These are phyloP conservation scores for Simalia tracyae DNA, from an alignment of 2,797 vertebrate species.

Conservation along the genomic window DNA sequence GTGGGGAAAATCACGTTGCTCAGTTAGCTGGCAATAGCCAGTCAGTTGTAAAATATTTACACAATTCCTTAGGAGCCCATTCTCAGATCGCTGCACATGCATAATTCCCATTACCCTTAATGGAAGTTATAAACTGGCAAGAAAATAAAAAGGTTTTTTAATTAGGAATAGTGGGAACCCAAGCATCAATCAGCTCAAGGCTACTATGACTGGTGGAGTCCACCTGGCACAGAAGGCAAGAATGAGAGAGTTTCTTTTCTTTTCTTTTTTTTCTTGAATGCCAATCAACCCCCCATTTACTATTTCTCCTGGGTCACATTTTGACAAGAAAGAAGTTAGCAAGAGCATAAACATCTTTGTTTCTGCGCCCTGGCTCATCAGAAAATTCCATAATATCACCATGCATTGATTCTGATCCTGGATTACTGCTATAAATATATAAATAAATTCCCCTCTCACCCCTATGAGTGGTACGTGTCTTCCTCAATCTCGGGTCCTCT, in stretches of 20 bases:
- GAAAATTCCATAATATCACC: not conserved
- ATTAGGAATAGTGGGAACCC: slow-evolving; percentile 47
- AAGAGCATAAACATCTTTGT: not conserved
- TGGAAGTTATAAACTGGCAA: slow-evolving; percentile 20
- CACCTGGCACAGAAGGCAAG: not conserved
- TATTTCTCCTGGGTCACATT: not conserved
- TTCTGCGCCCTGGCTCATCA: not conserved
- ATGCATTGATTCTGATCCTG: not conserved
- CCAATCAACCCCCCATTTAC: not conserved
- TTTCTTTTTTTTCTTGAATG: not conserved
- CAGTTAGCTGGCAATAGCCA: slow-evolving; percentile 17
- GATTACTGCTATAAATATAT: not conserved
- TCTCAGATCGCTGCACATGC: slow-evolving; percentile 52
- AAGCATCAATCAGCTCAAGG: not conserved
- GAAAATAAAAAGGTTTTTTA: slow-evolving; percentile 47
- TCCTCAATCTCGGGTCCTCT: too few species aligned
- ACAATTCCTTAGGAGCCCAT: slow-evolving; percentile 32
- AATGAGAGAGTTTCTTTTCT: not conserved
- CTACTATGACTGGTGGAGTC: not conserved
- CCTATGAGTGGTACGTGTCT: too few species aligned
- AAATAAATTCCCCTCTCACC: too few species aligned
- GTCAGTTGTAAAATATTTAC: slow-evolving; percentile 51
- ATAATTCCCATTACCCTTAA: slow-evolving; percentile 53
- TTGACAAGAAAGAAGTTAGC: not conserved
- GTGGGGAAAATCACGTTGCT: slow-evolving; percentile 36